Conservation (phyloP, 2,113 vertebrate genomes). For the Puntigrus tetrazona region DNA sequence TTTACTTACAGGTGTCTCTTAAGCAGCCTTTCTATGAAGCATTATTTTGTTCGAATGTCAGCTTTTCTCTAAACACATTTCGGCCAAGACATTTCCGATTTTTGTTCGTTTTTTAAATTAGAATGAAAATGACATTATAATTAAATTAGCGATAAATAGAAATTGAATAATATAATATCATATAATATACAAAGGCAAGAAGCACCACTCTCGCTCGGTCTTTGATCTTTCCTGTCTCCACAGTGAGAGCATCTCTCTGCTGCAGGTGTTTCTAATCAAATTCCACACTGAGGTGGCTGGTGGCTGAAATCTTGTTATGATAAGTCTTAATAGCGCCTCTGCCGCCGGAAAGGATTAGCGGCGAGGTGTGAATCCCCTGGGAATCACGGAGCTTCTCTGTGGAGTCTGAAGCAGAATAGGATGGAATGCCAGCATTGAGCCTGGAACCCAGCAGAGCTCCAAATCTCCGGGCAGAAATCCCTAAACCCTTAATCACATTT, state of each 20-base stretch:
- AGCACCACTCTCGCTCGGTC: conserved; percentile 5
- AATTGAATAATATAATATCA: no score
- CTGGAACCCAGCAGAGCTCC: conserved; percentile 40
- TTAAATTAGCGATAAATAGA: no score
- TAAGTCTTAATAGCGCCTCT: conserved; percentile 67
- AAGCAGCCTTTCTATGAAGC: no score
- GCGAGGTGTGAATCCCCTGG: conserved; percentile 41
- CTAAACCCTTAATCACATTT: conserved; percentile 55
- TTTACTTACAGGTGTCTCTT: no score
- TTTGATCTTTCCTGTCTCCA: conserved; percentile 46
- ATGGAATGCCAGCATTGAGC: conserved; percentile 31
- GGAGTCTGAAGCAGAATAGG: conserved; percentile 34
- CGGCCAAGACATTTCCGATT: no score
- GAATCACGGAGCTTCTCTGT: conserved; percentile 30
- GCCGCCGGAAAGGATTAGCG: conserved; percentile 61
- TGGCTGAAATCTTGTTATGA: conserved; percentile 72
- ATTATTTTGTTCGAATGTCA: no score
- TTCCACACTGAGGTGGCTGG: conserved; percentile 56
- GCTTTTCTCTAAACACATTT: no score
- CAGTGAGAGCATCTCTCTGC: conserved; percentile 59
- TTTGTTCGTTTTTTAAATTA: no score
- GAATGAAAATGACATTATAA: no score
- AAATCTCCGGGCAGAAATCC: conserved; percentile 39
- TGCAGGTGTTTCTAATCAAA: conserved; percentile 63
- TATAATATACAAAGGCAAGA: no score